Base-by-base conservation (phyloP, 2,113 vertebrate species). In the Cranoglanis bouderius region DNA sequence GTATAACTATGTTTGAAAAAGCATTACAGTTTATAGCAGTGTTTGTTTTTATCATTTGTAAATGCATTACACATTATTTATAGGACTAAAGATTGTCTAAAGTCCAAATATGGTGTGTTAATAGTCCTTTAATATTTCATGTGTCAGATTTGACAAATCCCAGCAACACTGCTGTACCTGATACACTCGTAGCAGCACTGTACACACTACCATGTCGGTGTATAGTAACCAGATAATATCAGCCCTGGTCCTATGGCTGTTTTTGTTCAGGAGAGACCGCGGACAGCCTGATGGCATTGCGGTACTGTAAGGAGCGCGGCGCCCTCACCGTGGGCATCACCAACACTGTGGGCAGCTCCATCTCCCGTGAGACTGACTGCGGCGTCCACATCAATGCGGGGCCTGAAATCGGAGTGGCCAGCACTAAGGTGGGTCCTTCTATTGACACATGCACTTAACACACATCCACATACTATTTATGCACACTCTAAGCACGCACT, bases 331-430 rank as follows among this genome's bases (percentile, higher is more conserved):
- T 99, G 35, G 98, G 98, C 21, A 94, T 99, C 92, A 99, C 98
- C n/a, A 99, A 99, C 94, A 99, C 98, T 0, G 98, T 99, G 1
- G 98, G 98, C 92, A 99, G 98, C 93, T 99, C 98, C 65, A 98
- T 99, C 90, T 99, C 98, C 0, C 95, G 98, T 0, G 98, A 99
- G 94, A 99, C 98, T 0, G 98, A 99, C 88, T 99, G 98, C 7
- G 98, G 98, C 0, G 97, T 99, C 85, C 98, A 99, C 85, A 99
- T 99, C 95, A 99, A 99, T 0, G 98, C 98, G 0, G 98, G 98
- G 0, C 98, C 98, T 0, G 98, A 99, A 95, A 95, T 99, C 0
- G 98, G 98, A 2, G 98, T 99, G 67, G 98, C 98, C 91, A 99
- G 98, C 90, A 99, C 98, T 87, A 99, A 99, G 97, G 98, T 98